phyloP scores from a whole-genome alignment of 92 coral and sea anemone genomes.

The Meandrina meandrites region DNA sequence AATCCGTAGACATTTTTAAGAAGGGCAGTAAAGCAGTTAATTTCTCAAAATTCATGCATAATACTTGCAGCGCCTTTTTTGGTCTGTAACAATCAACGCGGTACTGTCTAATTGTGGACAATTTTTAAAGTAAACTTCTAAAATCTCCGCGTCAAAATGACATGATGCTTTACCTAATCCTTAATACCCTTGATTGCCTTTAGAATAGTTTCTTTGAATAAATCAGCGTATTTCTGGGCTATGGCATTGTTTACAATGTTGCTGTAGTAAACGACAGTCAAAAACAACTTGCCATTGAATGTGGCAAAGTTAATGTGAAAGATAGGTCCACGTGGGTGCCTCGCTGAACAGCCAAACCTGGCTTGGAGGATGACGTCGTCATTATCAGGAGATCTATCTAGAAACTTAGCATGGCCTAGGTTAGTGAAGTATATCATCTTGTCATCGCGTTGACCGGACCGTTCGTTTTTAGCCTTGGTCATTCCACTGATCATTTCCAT shows the following conservation, averaged over 20 bases:
- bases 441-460: not conserved
- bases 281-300: not conserved
- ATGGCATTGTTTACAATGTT: not conserved
- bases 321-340: constrained; percentile 9
- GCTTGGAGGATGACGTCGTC: constrained; percentile 15
- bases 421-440: constrained; percentile 1
- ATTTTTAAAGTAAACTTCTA: too few relatives aligned
- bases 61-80: too few relatives aligned
- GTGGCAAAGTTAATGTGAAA: constrained; percentile 38
- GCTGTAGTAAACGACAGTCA: not conserved
- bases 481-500: too few relatives aligned
- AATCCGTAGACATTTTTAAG: too few relatives aligned
- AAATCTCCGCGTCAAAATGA: too few relatives aligned
- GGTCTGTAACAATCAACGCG: too few relatives aligned
- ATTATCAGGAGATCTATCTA: constrained; percentile 4
- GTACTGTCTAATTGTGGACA: too few relatives aligned
- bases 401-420: constrained; percentile 7
- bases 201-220: not conserved
- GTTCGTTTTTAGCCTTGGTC: not conserved
- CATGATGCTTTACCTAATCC: not conserved
- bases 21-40: too few relatives aligned
- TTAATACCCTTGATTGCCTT: not conserved
- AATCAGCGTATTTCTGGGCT: not conserved
- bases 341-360: constrained; percentile 14
- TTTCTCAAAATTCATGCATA: too few relatives aligned